Percentiles rank a stretch among this genome's conserved stretches.
These are phyloP conservation scores for Drosophila paulistorum DNA, from an alignment of 1,140 invertebrate genomes.

Conservation along the genomic window DNA sequence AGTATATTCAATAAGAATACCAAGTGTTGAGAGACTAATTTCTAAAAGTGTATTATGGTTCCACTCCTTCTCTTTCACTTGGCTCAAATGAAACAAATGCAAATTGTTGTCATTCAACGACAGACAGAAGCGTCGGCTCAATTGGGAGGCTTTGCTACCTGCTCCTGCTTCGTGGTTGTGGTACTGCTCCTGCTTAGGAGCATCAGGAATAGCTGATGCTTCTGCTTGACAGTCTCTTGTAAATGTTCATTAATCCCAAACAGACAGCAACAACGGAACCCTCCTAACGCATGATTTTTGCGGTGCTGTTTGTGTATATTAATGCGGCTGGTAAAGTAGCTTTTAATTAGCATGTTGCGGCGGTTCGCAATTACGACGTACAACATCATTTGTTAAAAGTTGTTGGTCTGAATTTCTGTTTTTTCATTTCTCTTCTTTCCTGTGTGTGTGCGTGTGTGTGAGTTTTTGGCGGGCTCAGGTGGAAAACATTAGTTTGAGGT, in stretches of 20 bases:
- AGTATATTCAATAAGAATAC: too few species aligned
- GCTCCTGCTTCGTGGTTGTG: conserved; percentile 22
- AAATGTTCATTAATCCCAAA: conserved; percentile 58
- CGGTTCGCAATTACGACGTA: conserved; percentile 50
- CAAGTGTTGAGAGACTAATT: background rate
- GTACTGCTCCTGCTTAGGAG: background rate
- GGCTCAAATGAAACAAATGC: conserved; percentile 67
- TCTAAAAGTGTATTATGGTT: background rate
- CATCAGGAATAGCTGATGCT: too few species aligned
- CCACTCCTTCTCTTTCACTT: background rate
- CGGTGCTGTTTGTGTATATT: conserved; percentile 72
- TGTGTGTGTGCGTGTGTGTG: background rate
- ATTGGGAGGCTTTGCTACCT: conserved; percentile 25
- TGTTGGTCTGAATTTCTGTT: conserved; percentile 59
- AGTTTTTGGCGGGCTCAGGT: conserved; percentile 21
- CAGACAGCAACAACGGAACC: conserved; percentile 30
- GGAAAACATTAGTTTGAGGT: conserved; percentile 16
- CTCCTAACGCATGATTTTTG: conserved; percentile 59
- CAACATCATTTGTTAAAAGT: conserved; percentile 41
- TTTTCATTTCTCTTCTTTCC: conserved; percentile 38
- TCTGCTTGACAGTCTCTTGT: conserved; percentile 24
- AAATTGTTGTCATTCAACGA: conserved; percentile 73
- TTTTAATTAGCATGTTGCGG: conserved; percentile 80
- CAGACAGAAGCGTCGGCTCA: conserved; percentile 13
- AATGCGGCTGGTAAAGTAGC: conserved; percentile 77